phyloP scores from a whole-genome alignment of 1,140 invertebrate genomes.

The Oedothorax gibbosus region DNA sequence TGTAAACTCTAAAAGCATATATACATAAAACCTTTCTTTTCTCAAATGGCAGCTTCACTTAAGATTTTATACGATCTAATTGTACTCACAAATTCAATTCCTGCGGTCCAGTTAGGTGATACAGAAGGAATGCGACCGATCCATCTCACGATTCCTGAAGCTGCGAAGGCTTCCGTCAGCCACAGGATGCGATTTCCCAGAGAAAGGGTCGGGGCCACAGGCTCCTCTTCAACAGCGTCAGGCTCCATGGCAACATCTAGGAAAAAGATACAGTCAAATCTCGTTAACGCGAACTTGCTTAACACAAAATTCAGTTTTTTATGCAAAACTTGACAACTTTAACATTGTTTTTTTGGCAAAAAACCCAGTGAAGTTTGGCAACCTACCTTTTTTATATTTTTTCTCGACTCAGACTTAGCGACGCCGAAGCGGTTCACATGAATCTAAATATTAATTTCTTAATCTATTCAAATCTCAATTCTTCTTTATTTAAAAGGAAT shows the following conservation, averaged over 20 bases:
- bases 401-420: no score
- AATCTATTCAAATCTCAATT: no score
- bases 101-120: conserved; percentile 70
- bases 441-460: no score
- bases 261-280: neutral
- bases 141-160: conserved; percentile 72
- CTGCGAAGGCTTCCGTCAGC: conserved; percentile 70
- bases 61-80: neutral
- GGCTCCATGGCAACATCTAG: neutral
- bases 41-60: neutral
- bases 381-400: no score
- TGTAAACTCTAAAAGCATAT: no score
- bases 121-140: conserved; percentile 72
- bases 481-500: no score
- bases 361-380: no score
- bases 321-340: no score
- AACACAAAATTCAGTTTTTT: no score
- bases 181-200: conserved; percentile 74
- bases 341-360: no score
- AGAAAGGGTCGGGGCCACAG: conserved; percentile 65
- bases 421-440: no score
- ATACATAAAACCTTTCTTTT: no score
- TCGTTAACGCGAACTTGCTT: neutral
- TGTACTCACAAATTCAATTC: conserved; percentile 74
- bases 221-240: conserved; percentile 37